phyloP scores from a whole-genome alignment of 2,888 invertebrate genomes.

The Lordiphosa fenestrarum region DNA sequence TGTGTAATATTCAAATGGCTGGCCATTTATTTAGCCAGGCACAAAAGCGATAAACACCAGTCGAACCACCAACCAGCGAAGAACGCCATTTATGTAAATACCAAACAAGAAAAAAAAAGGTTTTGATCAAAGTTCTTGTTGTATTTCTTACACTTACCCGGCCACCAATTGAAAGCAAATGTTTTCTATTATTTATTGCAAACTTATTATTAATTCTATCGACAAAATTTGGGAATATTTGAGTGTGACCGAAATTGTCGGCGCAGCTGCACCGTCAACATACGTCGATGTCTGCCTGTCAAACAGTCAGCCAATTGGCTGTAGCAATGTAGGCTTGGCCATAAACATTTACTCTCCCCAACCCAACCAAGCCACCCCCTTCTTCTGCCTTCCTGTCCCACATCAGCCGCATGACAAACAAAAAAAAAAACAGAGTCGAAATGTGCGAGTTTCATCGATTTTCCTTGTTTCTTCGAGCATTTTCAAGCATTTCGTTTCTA shows the following conservation, averaged over 20 bases:
- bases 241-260: no score
- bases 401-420: neutral
- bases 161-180: constrained; percentile 4
- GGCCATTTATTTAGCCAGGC: constrained; percentile 38
- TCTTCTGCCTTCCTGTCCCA: constrained; percentile 11
- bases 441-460: constrained; percentile 55
- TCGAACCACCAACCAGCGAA: constrained; percentile 14
- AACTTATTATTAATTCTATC: no score
- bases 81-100: constrained; percentile 23
- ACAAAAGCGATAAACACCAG: constrained; percentile 13
- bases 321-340: constrained; percentile 31
- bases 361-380: constrained; percentile 5
- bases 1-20: constrained; percentile 43
- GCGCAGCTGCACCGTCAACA: neutral
- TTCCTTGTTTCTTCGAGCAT: constrained; percentile 38
- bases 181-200: no score
- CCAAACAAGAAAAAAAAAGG: constrained; percentile 37
- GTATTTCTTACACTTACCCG: no score
- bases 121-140: constrained; percentile 37
- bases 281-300: constrained; percentile 21
- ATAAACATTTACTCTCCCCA: constrained; percentile 51
- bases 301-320: constrained; percentile 21
- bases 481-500: constrained; percentile 37
- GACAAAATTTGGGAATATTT: no score
- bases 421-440: constrained; percentile 24